Conservation (phyloP, 2,113 vertebrate species). For the Caranx melampygus region DNA sequence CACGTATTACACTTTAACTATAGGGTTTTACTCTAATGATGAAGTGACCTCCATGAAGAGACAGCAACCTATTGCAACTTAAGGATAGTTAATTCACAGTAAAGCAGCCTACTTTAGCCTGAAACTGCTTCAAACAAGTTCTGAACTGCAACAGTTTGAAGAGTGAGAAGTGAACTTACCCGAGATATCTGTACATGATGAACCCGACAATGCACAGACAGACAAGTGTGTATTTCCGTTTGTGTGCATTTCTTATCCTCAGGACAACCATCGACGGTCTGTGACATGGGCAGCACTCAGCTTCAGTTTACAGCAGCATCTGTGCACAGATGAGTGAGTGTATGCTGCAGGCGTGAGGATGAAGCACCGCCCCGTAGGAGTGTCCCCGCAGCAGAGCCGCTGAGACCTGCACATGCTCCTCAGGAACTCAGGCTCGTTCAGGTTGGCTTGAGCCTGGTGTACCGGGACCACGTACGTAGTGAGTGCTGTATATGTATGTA, state of each 20-base stretch:
- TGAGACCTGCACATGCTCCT: constrained; percentile 22
- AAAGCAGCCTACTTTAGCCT: background rate
- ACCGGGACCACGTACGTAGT: no score
- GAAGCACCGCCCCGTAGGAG: constrained; percentile 67
- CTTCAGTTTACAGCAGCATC: constrained; percentile 27
- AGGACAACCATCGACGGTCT: constrained; percentile 71
- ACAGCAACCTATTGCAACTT: background rate
- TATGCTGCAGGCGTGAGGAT: constrained; percentile 5
- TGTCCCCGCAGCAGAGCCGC: constrained; percentile 15
- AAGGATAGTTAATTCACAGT: background rate
- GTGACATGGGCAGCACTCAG: constrained; percentile 11
- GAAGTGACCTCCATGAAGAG: background rate
- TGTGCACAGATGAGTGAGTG: constrained; percentile 31
- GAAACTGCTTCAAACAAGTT: background rate
- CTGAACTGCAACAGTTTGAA: background rate
- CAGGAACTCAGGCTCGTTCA: no score
- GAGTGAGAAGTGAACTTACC: constrained; percentile 76
- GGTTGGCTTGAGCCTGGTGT: no score
- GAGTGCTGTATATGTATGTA: no score
- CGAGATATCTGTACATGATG: constrained; percentile 75
- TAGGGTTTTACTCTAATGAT: background rate
- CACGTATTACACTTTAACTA: background rate
- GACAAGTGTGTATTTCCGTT: constrained; percentile 74
- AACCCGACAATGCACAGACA: constrained; percentile 72
- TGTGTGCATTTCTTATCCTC: constrained; percentile 73